Base-by-base conservation (phyloP, 2,888 invertebrate genomes). In the Chrysopilus asiliformis region DNA sequence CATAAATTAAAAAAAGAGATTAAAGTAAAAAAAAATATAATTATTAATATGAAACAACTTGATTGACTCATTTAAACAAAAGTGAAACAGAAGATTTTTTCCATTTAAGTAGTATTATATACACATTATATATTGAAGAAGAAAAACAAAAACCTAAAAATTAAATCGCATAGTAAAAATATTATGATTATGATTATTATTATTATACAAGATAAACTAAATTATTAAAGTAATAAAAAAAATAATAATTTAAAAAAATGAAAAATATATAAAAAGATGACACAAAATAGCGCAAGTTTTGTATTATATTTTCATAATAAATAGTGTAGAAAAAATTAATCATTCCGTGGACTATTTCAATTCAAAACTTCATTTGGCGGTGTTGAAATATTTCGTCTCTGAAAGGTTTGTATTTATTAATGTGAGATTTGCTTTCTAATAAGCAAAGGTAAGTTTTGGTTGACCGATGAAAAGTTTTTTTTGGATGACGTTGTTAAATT, bases 241-340 rank as follows among this genome's bases (percentile, higher is more conserved):
- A 37, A 37, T 38, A 26, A 37, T 27, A 32, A 38, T 32, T 43
- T 39, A 20, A 44, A 40, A 39, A 36, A 39, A 43, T 36, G 36
- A 32, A 41, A 36, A 45, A 44, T 40, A 43, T 31, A 34, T 41
- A 39, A 40, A 40, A 39, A 43, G 43, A 44, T 44, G 43, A 49
- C 47, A 47, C 44, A 47, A 48, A 48, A 51, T 49, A 50, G 51
- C n/a, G n/a, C 47, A 47, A 53, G 49, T 53, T 53, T 55, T 55
- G 52, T 55, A 55, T 55, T 53, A 53, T 55, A 55, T 53, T 55
- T 55, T 53, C 53, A 52, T 53, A 55, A 53, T 48, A 50, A 49
- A 53, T 52, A 53, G 51, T 47, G 51, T 55, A 55, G 53, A 46
- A 52, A 50, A 46, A 45, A 10, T 26, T 10, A 13, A 29, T n/a